phyloP scores from a whole-genome alignment of 2,888 invertebrate species.

The Parelbella ahira region DNA sequence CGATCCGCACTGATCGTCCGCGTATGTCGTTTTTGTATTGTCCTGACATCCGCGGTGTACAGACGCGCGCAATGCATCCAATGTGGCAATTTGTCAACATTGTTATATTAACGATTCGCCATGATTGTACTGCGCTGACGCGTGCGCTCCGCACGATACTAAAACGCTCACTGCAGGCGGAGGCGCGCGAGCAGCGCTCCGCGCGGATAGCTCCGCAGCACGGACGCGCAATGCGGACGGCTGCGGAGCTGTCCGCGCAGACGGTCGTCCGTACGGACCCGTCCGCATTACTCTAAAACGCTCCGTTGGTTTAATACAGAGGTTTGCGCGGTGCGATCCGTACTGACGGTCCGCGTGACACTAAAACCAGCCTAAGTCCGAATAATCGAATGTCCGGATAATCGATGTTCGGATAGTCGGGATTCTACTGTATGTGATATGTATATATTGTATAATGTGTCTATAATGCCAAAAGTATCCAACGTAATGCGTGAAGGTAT shows the following conservation, averaged over 20 bases:
- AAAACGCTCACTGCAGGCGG: constrained; percentile 32
- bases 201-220: constrained; percentile 29
- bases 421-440: background rate
- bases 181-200: constrained; percentile 29
- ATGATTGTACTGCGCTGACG: constrained; percentile 30
- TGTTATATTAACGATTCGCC: constrained; percentile 24
- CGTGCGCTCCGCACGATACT: constrained; percentile 31
- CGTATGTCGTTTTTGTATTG: no score
- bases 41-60: no score
- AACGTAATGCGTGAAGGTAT: no score
- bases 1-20: no score
- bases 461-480: no score
- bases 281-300: constrained; percentile 10
- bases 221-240: constrained; percentile 30
- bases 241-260: constrained; percentile 24
- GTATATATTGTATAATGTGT: no score
- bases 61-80: no score
- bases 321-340: constrained; percentile 1
- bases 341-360: no score
- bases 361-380: constrained; percentile 12
- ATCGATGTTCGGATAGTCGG: background rate
- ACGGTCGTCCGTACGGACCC: constrained; percentile 25
- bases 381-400: no score
- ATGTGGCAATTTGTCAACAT: no score
- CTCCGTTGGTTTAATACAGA: constrained; percentile 1